These are phyloP conservation scores for Chrysogorgia sp. DNA, from an alignment of 92 coral and sea anemone species.

Conservation along the genomic window DNA sequence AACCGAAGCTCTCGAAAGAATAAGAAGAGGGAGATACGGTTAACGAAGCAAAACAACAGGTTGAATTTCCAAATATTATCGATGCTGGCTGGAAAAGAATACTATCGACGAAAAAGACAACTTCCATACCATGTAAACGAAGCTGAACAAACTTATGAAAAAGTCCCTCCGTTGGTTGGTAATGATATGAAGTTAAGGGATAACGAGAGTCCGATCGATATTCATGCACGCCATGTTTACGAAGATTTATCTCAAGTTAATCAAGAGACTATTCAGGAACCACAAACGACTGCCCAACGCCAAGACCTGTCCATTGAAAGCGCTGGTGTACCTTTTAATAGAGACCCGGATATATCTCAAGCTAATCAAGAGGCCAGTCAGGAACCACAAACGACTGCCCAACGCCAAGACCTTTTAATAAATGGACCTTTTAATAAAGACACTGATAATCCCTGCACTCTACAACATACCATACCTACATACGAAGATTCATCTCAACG, in stretches of 20 bases:
- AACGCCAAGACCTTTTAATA: too few relatives aligned
- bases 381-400: too few relatives aligned
- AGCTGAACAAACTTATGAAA: constrained; percentile 10
- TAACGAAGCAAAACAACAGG: neutral
- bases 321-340: too few relatives aligned
- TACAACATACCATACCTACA: too few relatives aligned
- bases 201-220: neutral
- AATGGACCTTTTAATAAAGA: too few relatives aligned
- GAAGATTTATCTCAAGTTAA: too few relatives aligned
- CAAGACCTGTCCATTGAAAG: too few relatives aligned
- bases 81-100: neutral
- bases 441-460: too few relatives aligned
- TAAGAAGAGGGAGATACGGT: neutral
- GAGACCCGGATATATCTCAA: too few relatives aligned
- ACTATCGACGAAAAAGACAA: constrained; percentile 13
- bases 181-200: neutral
- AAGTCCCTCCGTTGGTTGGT: neutral
- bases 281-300: too few relatives aligned
- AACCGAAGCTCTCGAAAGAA: neutral
- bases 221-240: neutral
- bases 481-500: too few relatives aligned
- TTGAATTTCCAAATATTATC: neutral
- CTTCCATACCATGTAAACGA: neutral
- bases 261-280: neutral
- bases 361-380: too few relatives aligned